Evolutionary conservation across 2,113 vertebrate species (phyloP).

Genomic region (Elanoides forficatus): DNA sequence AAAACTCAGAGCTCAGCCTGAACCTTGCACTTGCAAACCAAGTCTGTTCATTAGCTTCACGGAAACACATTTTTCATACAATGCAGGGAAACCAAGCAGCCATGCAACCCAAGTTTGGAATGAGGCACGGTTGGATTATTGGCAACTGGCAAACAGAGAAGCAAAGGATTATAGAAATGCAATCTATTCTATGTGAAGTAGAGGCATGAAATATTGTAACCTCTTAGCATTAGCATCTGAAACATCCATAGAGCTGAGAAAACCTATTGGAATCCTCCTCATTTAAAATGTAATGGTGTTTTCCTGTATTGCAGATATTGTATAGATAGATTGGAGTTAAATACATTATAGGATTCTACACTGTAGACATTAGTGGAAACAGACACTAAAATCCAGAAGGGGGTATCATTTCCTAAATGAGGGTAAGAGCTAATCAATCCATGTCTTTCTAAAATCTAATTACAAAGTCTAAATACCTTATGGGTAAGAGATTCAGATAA

Average conservation of each 20-base stretch:
- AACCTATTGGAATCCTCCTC: not conserved
- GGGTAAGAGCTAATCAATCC: conserved; percentile 53
- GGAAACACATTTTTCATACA: not conserved
- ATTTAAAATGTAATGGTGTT: conserved; percentile 6
- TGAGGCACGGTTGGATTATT: not conserved
- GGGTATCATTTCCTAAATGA: conserved; percentile 33
- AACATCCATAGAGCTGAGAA: not conserved
- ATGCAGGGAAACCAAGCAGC: not conserved
- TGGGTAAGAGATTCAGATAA: conserved; percentile 24
- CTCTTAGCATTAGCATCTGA: not conserved
- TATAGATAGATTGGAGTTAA: not conserved
- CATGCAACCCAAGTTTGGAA: not conserved
- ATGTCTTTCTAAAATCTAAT: conserved; percentile 52
- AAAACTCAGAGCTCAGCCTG: not conserved
- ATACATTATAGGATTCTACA: conserved; percentile 17
- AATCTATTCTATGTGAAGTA: not conserved
- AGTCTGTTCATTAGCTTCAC: not conserved
- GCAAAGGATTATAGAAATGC: not conserved
- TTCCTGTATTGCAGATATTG: not conserved
- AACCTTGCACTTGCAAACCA: not conserved
- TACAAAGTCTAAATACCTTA: conserved; percentile 51
- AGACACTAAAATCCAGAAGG: conserved; percentile 36
- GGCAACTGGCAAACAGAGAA: not conserved
- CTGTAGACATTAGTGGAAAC: not conserved
- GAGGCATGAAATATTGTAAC: not conserved